Percentiles rank a stretch among this genome's conserved stretches.
Conservation (phyloP, 2,113 vertebrate genomes). For the Arvicanthis niloticus region DNA sequence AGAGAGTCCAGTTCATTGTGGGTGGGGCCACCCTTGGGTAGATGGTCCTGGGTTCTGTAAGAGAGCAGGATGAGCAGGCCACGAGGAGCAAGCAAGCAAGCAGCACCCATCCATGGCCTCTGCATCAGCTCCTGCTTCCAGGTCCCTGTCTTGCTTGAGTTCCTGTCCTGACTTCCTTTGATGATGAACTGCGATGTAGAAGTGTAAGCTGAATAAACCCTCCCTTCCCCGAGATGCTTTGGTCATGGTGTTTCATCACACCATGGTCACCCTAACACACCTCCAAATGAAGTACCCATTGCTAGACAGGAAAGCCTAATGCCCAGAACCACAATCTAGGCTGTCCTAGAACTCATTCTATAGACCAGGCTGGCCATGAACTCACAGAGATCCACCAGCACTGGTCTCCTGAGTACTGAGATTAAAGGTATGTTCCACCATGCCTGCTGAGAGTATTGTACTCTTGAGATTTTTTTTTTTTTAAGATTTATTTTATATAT, state of each 20-base stretch:
- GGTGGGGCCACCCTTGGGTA: background rate
- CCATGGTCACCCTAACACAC: background rate
- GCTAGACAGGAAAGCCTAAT: constrained; percentile 3
- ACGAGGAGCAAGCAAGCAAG: background rate
- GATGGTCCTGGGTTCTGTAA: background rate
- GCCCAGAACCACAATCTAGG: background rate
- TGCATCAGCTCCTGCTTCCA: background rate
- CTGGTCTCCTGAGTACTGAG: background rate
- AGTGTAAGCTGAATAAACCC: background rate
- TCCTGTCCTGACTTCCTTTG: background rate
- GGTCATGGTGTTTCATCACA: background rate
- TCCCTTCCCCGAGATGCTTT: background rate
- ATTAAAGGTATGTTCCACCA: background rate
- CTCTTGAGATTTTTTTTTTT: too few relatives aligned
- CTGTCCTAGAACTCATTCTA: background rate
- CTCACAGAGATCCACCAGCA: background rate
- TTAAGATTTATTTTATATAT: too few relatives aligned
- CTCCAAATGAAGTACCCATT: background rate
- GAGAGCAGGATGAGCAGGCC: background rate
- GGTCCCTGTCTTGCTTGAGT: background rate
- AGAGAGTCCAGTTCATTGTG: background rate
- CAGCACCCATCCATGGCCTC: background rate
- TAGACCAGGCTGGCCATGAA: background rate
- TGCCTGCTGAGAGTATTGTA: too few relatives aligned
- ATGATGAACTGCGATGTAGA: background rate